Evolutionary conservation across 1,140 invertebrate species (phyloP), one percentile per base, ranked within the genome.

Genomic region (Diabrotica undecimpunctata): DNA sequence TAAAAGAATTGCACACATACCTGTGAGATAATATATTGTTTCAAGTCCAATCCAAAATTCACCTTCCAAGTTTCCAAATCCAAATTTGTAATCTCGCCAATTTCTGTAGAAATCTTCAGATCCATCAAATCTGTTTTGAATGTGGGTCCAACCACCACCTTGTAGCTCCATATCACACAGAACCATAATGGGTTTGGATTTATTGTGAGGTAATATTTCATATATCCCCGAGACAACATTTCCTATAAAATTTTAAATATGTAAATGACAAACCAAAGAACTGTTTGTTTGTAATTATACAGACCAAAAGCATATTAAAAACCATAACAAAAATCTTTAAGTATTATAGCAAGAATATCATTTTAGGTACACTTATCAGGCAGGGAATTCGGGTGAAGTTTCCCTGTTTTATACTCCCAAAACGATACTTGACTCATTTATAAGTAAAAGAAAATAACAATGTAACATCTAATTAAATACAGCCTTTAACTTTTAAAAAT

Each of bases 71-170:
- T 82, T 82, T 11, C 82, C 82, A 72, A 83, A 83, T 9, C 82
- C 82, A 50, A 77, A 60, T 66, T 81, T 85, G 70, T 89, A 90
- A 50, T 88, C 86, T 0, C 75, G 61, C 87, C 87, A 89, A 53
- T 80, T 79, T 63, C 84, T 81, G 64, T 82, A 83, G 70, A 90
- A 90, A 67, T 86, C 85, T 67, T 86, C 81, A 5, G 83, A 79
- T 0, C 87, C 87, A 62, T 86, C 82, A 61, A 79, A 83, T 46
- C 88, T 81, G 64, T 84, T 86, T 75, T 88, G 83, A 58, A 89
- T 78, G 64, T 79, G 82, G 38, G 84, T 86, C 88, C 88, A 89
- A 9, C 85, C 86, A 0, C 87, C 86, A 7, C 74, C 63, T 50
- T 70, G 64, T 7, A 82, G 82, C 11, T 79, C 80, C 72, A 86